A percentile compares a stretch with the other conserved stretches of the same genome.
Conservation (phyloP, 2,113 vertebrate species). For the Todiramphus chloris region DNA sequence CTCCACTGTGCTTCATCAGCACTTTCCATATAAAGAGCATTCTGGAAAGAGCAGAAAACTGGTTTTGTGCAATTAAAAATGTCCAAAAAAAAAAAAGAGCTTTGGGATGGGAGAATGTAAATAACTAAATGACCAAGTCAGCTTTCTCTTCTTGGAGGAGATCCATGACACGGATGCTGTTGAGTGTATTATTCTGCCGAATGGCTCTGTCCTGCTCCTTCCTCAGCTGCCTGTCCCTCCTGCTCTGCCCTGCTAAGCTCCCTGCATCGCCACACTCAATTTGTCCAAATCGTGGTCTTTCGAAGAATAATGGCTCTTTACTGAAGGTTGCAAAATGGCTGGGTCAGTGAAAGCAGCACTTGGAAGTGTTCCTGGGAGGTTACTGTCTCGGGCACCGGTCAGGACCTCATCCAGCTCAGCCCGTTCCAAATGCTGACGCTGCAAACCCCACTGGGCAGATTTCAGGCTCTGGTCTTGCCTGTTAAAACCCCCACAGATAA, state of each 20-base stretch:
- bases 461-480: neutral
- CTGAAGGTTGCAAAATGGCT: neutral
- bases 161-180: neutral
- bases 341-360: neutral
- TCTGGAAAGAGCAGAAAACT: neutral
- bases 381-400: neutral
- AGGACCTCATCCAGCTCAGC: neutral
- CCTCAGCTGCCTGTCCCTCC: neutral
- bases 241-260: neutral
- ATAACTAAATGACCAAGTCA: neutral
- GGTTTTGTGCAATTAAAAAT: neutral
- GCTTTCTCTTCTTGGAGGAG: neutral
- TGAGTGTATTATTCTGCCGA: neutral
- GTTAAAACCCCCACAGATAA: neutral
- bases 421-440: neutral
- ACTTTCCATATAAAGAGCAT: rapidly evolving
- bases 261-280: neutral
- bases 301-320: neutral
- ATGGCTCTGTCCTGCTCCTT: neutral
- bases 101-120: neutral
- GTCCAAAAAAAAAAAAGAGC: neutral
- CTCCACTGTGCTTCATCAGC: neutral
- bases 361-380: neutral
- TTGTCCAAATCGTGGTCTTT: neutral
- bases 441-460: neutral